Evolutionary conservation across 2,888 invertebrate species (phyloP), one percentile per base, ranked within the genome.

Genomic region (Encarsia formosa): DNA sequence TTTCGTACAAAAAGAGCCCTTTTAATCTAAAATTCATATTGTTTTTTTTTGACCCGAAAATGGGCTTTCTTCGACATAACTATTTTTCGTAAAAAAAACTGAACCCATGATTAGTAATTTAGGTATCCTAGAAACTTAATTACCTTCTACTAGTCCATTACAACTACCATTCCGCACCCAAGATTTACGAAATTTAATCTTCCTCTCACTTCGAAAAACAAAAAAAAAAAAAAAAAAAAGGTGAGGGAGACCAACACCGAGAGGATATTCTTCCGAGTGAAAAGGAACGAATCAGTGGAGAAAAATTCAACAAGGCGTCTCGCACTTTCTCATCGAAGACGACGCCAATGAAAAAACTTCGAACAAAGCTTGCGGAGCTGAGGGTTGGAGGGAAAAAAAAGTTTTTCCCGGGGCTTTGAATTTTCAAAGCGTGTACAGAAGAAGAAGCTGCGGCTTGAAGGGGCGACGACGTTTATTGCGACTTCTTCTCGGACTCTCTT

Each of bases 401-500:
- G 41, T 40, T 39, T 39, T 41, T 32, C 24, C 38, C 35, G 40
- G 19, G 20, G 54, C 54, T 54, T 54, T 50, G 50, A 54, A 54
- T 54, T 50, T 54, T 54, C 49, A 20, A 34, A 15, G 32, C 15
- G 38, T 38, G 38, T 38, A 20, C 29, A 22, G 40, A 29, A 29
- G 29, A 29, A 15, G 37, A 37, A 13, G 37, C 18, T 22, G 54
- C 53, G 60, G 62, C 64, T 67, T 67, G 68, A 65, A 68, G 66
- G 63, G 65, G 63, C 61, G 29, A 44, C 46, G 70, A 70, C 72
- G 69, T 73, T 73, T 72, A 73, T 73, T 73, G 66, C 70, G 70
- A 69, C 70, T 69, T 68, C 67, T 68, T 69, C n/a, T 70, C 61
- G 71, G 71, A 71, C 71, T 71, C 71, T 71, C 48, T 69, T 71